Conservation (phyloP, 2,888 invertebrate genomes). For the Drosophila paucipuncta region DNA sequence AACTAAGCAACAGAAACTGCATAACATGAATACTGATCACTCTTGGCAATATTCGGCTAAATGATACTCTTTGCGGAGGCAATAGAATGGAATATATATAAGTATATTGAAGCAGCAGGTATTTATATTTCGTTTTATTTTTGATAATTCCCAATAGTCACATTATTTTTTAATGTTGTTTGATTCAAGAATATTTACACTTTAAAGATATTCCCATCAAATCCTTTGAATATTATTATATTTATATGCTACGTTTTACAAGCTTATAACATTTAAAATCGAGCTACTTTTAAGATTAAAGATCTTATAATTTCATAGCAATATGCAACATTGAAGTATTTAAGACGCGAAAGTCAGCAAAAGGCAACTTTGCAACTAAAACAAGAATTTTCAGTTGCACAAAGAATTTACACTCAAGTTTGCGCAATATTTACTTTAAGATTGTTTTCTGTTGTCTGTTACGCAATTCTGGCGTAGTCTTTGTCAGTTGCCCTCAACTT, state of each 20-base stretch:
- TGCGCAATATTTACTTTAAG: slow-evolving; percentile 13
- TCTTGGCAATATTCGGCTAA: slow-evolving; percentile 4
- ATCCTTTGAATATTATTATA: background rate
- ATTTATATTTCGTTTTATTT: background rate
- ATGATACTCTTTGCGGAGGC: slow-evolving; percentile 3
- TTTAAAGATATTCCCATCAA: background rate
- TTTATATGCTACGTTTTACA: background rate
- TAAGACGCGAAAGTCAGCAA: background rate
- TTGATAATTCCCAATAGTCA: background rate
- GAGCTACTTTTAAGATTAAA: background rate
- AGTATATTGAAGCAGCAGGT: background rate
- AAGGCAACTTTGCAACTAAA: background rate
- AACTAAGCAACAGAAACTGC: slow-evolving; percentile 47
- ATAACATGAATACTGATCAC: slow-evolving; percentile 24
- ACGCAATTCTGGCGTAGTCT: background rate
- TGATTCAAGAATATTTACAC: rapidly evolving
- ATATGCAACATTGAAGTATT: background rate
- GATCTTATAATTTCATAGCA: background rate
- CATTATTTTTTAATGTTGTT: background rate
- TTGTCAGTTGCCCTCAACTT: background rate
- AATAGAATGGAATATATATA: background rate
- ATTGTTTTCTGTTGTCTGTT: slow-evolving; percentile 6
- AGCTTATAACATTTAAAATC: background rate
- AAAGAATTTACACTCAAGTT: slow-evolving; percentile 8
- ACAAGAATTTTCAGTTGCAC: background rate